Conservation (phyloP, 2,797 vertebrate species). For the Remorina albescens region DNA sequence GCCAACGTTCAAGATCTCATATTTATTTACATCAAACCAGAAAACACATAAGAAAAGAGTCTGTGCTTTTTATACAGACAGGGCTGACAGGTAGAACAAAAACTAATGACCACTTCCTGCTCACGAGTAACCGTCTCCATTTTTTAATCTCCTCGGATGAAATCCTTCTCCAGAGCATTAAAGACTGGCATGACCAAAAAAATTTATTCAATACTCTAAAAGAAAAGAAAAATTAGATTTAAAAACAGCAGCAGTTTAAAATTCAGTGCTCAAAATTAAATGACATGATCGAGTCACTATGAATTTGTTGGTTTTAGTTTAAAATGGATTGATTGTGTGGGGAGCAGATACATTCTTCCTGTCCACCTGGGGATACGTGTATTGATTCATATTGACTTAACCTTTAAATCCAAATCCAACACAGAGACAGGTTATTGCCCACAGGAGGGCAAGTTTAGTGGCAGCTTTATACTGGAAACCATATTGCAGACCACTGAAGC, state of each 20-base stretch:
- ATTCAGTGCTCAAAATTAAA: background rate
- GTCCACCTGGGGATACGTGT: slow-evolving; percentile 13
- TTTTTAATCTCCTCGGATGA: slow-evolving; percentile 40
- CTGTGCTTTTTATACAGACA: slow-evolving; percentile 11
- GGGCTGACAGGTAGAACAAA: slow-evolving; percentile 63
- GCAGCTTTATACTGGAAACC: slow-evolving; percentile 16
- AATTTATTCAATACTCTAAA: background rate
- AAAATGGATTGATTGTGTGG: background rate
- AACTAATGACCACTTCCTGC: slow-evolving; percentile 52
- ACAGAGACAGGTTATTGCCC: slow-evolving; percentile 39
- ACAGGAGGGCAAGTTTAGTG: slow-evolving; percentile 24
- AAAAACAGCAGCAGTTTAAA: background rate
- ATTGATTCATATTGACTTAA: slow-evolving; percentile 34
- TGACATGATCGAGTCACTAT: background rate
- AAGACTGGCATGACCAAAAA: slow-evolving; percentile 2
- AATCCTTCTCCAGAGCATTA: slow-evolving; percentile 25
- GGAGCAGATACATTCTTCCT: background rate
- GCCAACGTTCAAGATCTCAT: background rate
- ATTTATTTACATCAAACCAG: slow-evolving; percentile 11
- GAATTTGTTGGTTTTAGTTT: background rate
- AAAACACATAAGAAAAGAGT: slow-evolving; percentile 11
- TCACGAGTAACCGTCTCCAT: slow-evolving; percentile 45
- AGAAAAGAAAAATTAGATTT: background rate
- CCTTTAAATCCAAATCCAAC: slow-evolving; percentile 31
- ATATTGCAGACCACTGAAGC: slow-evolving; percentile 15